phyloP scores from a whole-genome alignment of 92 coral and sea anemone genomes.

The Epizoanthus stellaris region DNA sequence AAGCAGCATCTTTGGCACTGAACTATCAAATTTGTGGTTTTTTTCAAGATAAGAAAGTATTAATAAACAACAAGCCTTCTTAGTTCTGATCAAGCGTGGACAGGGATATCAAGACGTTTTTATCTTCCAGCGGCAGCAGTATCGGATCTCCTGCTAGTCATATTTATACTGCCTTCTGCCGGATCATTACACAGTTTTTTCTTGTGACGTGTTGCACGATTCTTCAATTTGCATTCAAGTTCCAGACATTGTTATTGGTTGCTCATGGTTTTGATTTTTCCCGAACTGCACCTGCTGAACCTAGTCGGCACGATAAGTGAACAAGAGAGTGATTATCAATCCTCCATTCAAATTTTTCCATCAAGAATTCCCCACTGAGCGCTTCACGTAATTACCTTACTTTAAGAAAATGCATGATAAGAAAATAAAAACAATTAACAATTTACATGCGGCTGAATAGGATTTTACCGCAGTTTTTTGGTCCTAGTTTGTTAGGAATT shows the following conservation, averaged over 20 bases:
- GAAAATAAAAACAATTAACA: not conserved
- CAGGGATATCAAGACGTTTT: not conserved
- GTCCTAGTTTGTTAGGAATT: not conserved
- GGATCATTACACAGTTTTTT: not conserved
- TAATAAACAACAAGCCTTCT: not conserved
- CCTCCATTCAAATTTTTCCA: not conserved
- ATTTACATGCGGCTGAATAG: not conserved
- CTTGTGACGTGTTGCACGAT: not conserved
- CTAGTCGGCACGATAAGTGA: not conserved
- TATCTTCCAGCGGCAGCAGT: not conserved
- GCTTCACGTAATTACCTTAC: not conserved
- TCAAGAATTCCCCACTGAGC: not conserved
- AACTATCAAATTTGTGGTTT: not conserved
- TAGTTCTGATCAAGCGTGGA: not conserved
- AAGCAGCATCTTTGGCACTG: not conserved
- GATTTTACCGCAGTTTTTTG: not conserved
- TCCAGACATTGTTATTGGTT: not conserved
- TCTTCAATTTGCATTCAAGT: not conserved
- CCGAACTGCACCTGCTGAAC: not conserved
- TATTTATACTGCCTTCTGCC: not conserved
- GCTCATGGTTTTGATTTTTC: not conserved
- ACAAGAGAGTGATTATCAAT: not conserved
- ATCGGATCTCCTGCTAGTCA: not conserved
- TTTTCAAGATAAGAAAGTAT: not conserved
- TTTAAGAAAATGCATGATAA: not conserved